Base-by-base conservation (phyloP, 2,113 vertebrate genomes). In the Dascyllus trimaculatus region DNA sequence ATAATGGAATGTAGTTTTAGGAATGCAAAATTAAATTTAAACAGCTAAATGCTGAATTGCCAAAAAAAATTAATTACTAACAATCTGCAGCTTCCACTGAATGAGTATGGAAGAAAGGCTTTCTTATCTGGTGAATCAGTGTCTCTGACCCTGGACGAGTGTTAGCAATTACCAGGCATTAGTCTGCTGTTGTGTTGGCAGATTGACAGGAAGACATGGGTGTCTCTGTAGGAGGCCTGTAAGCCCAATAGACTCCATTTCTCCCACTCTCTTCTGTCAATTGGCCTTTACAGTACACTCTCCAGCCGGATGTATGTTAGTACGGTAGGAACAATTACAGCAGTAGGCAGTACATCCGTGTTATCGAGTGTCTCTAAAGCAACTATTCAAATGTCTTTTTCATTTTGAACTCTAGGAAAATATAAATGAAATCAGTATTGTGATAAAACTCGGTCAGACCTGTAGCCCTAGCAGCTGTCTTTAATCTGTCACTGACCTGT, bases 121-220 rank as follows among this genome's bases (percentile, higher is more conserved):
- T 64, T 58, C 18, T 51, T 74, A 46, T 26, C 51, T 75, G 66
- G 57, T 68, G 71, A 69, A 54, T 75, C 57, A 49, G 66, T 69
- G 58, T 53, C 46, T 73, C 29, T 62, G 72, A 80, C 71, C 67
- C 67, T 77, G 53, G 19, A 80, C 59, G 76, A 74, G 80, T 85
- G 86, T 85, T 85, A 62, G 68, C 60, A 80, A 85, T 88, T 85
- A 85, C 46, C 53, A 24, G 49, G 54, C 65, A 78, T 82, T 82
- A 88, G 82, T 60, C 58, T 73, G 79, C 56, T 75, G 58, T 78
- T 78, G 70, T 82, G 45, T 49, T 74, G 57, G 63, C 54, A 46
- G 66, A 76, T 57, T 69, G 62, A 77, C 75, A 80, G 82, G 69
- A 83, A 81, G 71, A 75, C 74, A 81, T 40, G 22, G 57, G 61